These are phyloP conservation scores for Steinernema khuongi DNA, from an alignment of 1,140 invertebrate species.

Conservation along the genomic window DNA sequence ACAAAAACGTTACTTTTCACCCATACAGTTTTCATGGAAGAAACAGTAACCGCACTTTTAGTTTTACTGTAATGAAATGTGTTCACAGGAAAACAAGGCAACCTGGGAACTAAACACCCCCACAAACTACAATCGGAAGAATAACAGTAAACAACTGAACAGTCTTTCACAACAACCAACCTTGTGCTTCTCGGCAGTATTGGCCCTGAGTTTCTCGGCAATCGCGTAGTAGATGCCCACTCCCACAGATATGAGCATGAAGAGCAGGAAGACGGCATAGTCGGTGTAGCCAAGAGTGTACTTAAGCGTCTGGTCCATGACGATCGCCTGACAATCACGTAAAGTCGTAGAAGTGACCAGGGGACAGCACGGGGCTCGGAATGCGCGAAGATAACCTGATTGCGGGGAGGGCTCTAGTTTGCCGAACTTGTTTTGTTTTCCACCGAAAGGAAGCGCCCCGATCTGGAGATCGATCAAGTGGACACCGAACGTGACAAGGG, in stretches of 20 bases:
- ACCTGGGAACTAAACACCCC: too few species aligned
- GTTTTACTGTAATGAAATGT: too few species aligned
- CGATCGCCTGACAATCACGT: not conserved
- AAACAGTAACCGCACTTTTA: too few species aligned
- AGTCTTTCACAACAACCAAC: not conserved
- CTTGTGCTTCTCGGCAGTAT: not conserved
- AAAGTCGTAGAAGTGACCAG: not conserved
- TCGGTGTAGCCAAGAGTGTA: not conserved
- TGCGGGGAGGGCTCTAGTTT: not conserved
- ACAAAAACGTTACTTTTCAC: too few species aligned
- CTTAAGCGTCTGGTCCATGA: not conserved
- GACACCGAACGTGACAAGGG: too few species aligned
- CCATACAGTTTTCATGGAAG: too few species aligned
- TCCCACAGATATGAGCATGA: constrained; percentile 6
- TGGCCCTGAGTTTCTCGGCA: not conserved
- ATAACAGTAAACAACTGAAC: too few species aligned
- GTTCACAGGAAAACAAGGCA: too few species aligned
- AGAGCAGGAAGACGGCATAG: not conserved
- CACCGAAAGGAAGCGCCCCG: too few species aligned
- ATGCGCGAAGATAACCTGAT: not conserved
- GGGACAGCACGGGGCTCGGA: too few species aligned
- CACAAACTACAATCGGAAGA: too few species aligned
- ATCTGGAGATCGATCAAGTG: not conserved
- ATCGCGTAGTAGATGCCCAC: constrained; percentile 18
- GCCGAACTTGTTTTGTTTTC: not conserved